These are phyloP conservation scores for Sphinx pinastri DNA, from an alignment of 2,888 invertebrate species.

Conservation along the genomic window DNA sequence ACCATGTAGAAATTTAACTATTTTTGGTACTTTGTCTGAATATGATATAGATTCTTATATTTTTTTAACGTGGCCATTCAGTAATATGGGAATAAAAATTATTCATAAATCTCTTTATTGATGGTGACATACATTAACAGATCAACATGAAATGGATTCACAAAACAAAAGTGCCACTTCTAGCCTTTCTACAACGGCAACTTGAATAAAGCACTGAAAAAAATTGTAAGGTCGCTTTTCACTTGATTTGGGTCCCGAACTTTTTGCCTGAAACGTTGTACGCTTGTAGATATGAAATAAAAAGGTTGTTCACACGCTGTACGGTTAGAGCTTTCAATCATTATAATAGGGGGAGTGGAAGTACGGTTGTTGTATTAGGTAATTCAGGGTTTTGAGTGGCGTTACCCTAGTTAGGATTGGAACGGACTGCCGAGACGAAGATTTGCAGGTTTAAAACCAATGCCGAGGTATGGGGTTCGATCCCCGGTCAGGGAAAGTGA, in stretches of 20 bases:
- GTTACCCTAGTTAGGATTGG: too few relatives aligned
- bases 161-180: conserved; percentile 32
- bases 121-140: background rate
- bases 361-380: background rate
- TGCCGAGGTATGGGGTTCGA: too few relatives aligned
- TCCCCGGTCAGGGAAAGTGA: too few relatives aligned
- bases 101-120: too few relatives aligned
- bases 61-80: too few relatives aligned
- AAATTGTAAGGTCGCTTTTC: conserved; percentile 48
- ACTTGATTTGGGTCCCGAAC: conserved; percentile 50
- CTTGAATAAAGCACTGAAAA: conserved; percentile 58
- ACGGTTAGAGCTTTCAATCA: background rate
- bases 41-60: too few relatives aligned
- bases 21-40: too few relatives aligned
- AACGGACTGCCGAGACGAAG: too few relatives aligned
- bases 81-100: too few relatives aligned
- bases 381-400: background rate
- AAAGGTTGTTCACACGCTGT: conserved; percentile 15
- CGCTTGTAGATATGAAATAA: conserved; percentile 8
- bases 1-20: too few relatives aligned
- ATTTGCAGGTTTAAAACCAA: too few relatives aligned
- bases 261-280: conserved; percentile 38
- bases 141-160: background rate
- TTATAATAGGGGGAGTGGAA: conserved; percentile 4
- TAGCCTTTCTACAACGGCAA: conserved; percentile 47